These are phyloP conservation scores for Luidia sarsii DNA, from an alignment of 53 echinoderm and acorn worm species.

Conservation along the genomic window DNA sequence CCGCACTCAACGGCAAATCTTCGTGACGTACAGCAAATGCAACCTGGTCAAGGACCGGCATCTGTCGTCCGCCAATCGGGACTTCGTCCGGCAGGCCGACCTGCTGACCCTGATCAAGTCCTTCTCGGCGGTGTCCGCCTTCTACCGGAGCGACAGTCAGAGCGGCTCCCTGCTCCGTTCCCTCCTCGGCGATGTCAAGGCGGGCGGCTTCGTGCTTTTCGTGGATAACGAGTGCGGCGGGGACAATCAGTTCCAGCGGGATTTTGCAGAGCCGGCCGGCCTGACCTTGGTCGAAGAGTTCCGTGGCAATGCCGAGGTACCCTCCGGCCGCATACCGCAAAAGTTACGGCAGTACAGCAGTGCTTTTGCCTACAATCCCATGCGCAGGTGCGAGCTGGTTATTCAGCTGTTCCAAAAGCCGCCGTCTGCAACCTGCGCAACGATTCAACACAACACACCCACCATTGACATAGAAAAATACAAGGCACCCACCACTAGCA, in stretches of 20 bases:
- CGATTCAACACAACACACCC: no score
- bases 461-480: no score
- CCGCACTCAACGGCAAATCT: not conserved
- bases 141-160: not conserved
- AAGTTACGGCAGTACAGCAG: not conserved
- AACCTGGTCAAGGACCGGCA: no score
- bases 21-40: conserved; percentile 16
- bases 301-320: not conserved
- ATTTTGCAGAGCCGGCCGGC: conserved; percentile 1
- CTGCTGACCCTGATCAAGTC: conserved; percentile 18
- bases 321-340: not conserved
- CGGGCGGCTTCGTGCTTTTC: conserved; percentile 8
- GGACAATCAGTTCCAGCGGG: not conserved
- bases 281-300: not conserved
- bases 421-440: no score
- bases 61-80: not conserved
- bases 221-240: conserved; percentile 16
- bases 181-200: not conserved
- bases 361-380: not conserved
- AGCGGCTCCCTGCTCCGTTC: not conserved
- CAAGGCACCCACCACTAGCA: no score
- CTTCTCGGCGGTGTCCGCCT: conserved; percentile 5
- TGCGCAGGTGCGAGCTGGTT: conserved; percentile 23
- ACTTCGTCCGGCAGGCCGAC: conserved; percentile 17
- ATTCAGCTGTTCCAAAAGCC: conserved; percentile 30